Conservation (phyloP, 2,888 invertebrate genomes). For the Drosophila leonis region DNA sequence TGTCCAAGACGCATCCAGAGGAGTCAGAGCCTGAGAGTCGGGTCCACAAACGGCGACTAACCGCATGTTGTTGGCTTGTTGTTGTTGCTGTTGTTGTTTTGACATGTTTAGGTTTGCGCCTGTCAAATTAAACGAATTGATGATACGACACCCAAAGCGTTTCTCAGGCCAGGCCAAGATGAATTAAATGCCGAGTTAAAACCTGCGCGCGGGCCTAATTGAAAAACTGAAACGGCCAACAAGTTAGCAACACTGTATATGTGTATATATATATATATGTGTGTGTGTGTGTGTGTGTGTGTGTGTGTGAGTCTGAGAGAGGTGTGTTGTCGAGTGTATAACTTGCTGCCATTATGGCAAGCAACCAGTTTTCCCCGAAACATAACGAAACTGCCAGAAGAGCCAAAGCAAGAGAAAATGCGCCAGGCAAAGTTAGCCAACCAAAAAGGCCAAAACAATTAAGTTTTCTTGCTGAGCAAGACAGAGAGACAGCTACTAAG, state of each 20-base stretch:
- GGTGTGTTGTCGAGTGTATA: conserved; percentile 23
- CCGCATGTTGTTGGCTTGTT: conserved; percentile 74
- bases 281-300: conserved; percentile 16
- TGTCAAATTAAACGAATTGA: conserved; percentile 86
- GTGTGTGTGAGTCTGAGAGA: conserved; percentile 3
- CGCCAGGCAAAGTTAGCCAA: conserved; percentile 62
- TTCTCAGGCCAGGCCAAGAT: conserved; percentile 84
- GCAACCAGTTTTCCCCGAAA: conserved; percentile 80
- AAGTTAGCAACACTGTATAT: conserved; percentile 55
- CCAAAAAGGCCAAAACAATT: conserved; percentile 82
- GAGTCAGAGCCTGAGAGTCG: conserved; percentile 39
- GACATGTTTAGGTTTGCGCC: conserved; percentile 86
- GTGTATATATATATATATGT: conserved; percentile 28
- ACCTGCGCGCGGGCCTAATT: conserved; percentile 79
- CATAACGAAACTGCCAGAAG: conserved; percentile 71
- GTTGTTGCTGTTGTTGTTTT: conserved; percentile 82
- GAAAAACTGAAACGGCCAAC: conserved; percentile 72
- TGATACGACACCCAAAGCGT: conserved; percentile 86
- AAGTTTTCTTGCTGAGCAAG: conserved; percentile 69
- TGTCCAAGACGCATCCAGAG: conserved; percentile 26
- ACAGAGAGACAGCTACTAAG: neutral
- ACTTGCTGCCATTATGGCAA: conserved; percentile 77
- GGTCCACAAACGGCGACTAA: conserved; percentile 62
- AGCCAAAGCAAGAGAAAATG: conserved; percentile 55
- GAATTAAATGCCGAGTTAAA: conserved; percentile 78